phyloP scores from a whole-genome alignment of 2,113 vertebrate genomes.

The Acanthisitta chloris region DNA sequence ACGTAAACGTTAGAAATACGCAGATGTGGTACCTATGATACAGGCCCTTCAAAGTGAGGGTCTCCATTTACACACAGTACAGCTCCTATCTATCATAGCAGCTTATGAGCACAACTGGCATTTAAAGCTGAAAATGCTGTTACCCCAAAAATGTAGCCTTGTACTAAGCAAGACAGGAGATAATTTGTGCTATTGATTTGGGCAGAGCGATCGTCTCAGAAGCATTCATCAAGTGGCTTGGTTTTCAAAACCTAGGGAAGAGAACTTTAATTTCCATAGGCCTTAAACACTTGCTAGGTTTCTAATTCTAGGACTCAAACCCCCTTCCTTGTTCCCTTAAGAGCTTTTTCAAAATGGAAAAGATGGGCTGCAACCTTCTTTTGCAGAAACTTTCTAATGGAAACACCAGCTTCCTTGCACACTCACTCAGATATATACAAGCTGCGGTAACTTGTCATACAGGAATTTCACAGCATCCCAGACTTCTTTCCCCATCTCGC shows the following conservation, averaged over 20 bases:
- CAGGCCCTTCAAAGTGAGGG: not conserved
- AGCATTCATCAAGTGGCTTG: not conserved
- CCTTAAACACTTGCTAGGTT: not conserved
- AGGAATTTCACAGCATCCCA: not conserved
- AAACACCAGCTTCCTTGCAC: not conserved
- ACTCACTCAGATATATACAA: not conserved
- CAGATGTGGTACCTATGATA: not conserved
- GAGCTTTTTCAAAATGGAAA: not conserved
- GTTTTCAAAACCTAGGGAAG: not conserved
- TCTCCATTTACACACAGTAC: not conserved
- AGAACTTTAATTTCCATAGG: not conserved
- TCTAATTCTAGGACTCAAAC: not conserved
- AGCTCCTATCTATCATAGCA: not conserved
- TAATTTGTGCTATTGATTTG: not conserved
- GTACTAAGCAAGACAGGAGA: not conserved
- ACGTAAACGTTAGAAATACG: not conserved
- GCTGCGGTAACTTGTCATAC: not conserved
- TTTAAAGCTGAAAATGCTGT: not conserved
- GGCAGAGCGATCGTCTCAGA: not conserved
- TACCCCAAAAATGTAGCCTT: not conserved
- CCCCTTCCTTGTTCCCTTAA: not conserved
- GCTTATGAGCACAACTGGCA: not conserved
- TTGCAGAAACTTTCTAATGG: not conserved
- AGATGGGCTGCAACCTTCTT: not conserved
- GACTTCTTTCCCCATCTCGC: not conserved